Base-by-base conservation (phyloP, 2,113 vertebrate genomes). In the Hippoglossus stenolepis region DNA sequence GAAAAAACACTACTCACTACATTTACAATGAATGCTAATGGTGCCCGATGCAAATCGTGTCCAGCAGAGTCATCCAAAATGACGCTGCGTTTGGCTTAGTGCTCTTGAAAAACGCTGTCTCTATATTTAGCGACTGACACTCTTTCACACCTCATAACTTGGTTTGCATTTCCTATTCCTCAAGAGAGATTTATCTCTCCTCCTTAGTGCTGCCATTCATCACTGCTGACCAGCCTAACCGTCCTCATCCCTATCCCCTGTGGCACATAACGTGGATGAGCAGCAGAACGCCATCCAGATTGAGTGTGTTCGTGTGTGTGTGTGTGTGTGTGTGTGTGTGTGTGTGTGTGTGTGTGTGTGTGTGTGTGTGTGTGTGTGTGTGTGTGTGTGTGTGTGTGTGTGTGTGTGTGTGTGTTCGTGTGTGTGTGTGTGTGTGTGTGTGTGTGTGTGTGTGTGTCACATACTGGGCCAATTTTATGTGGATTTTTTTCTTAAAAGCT, bases 201-300 rank as follows among this genome's bases (percentile, higher is more conserved):
- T 21, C 68, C 64, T 72, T 40, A 24, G 24, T 23, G 56, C 60
- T 58, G 63, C 54, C 47, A 40, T 43, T 71, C 66, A 53, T 80
- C 74, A 80, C 49, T 63, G 65, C 83, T 83, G 85, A 87, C 80
- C 59, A 76, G 70, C 65, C 72, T 49, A 78, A 60, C 61, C 47
- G 21, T 26, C 45, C 74, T 81, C 21, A 67, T 76, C 60, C 56
- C 18, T 4, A 43, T 73, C 43, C 58, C 86, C 65, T 12, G 23
- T 51, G 51, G 81, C 61, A 79, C 43, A 60, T 85, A 85, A 85
- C 61, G 31, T 85, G 75, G 70, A 73, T 70, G 77, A 79, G 60
- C 83, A 70, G 74, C 65, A 75, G 67, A 59, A 62, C 26, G 2
- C 51, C 51, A 14, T 78, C 23, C 13, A 69, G 60, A 75, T 14